phyloP scores from a whole-genome alignment of 2,113 vertebrate species.

The Carollia perspicillata region DNA sequence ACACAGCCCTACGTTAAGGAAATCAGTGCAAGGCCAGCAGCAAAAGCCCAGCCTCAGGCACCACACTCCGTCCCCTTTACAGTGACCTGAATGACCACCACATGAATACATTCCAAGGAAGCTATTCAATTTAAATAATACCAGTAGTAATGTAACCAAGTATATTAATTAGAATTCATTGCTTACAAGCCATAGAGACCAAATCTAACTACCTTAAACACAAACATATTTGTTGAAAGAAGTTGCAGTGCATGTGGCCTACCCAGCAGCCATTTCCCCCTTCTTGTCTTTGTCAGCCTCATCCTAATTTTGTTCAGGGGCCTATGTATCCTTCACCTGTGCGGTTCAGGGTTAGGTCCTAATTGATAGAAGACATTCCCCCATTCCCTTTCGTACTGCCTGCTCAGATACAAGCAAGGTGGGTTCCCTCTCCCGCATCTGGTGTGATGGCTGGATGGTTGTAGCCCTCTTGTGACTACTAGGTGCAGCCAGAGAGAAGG shows the following conservation, averaged over 20 bases:
- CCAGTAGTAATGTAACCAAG: constrained; percentile 8
- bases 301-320: not conserved
- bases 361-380: not conserved
- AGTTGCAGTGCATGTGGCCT: not conserved
- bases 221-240: not conserved
- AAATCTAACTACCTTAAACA: not conserved
- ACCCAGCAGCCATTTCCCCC: not conserved
- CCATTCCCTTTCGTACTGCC: not conserved
- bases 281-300: not conserved
- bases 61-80: constrained; percentile 76
- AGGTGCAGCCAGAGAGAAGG: no score
- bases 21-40: constrained; percentile 48
- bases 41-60: constrained; percentile 67
- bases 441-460: not conserved
- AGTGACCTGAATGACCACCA: constrained; percentile 78
- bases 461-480: not conserved
- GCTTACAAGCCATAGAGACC: not conserved
- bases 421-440: not conserved
- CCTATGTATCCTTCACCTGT: not conserved
- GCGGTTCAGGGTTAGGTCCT: not conserved
- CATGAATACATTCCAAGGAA: not conserved
- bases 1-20: constrained; percentile 69
- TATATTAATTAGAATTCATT: constrained; percentile 1
- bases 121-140: not conserved
- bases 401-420: not conserved